These are phyloP conservation scores for Dascyllus trimaculatus DNA, from an alignment of 2,113 vertebrate genomes.

Conservation along the genomic window DNA sequence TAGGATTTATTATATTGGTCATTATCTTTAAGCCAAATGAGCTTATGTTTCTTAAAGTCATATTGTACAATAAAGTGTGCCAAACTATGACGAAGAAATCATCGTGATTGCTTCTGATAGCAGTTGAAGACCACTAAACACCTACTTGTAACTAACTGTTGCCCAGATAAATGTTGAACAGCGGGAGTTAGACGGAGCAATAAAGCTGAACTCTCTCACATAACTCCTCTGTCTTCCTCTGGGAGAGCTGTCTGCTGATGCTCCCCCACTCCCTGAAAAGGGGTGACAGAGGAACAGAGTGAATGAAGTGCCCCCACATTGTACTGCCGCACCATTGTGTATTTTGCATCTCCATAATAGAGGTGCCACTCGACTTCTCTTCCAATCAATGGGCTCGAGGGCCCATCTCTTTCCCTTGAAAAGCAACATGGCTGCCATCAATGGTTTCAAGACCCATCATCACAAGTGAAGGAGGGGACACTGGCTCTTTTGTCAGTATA, in stretches of 20 bases:
- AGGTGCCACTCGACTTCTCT: conserved; percentile 93
- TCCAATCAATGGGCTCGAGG: conserved; percentile 91
- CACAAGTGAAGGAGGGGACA: conserved; percentile 72
- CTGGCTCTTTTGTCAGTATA: not conserved
- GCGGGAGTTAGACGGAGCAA: conserved; percentile 9
- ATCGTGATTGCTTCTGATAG: no score
- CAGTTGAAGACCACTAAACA: no score
- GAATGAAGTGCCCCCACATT: conserved; percentile 96
- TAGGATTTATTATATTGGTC: conserved; percentile 39
- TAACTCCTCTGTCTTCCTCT: conserved; percentile 42
- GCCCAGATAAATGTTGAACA: not conserved
- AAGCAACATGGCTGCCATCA: conserved; percentile 88
- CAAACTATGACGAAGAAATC: no score
- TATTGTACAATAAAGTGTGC: no score
- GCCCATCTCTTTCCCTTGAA: conserved; percentile 84
- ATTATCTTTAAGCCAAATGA: not conserved
- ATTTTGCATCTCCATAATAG: conserved; percentile 91
- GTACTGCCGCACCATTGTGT: conserved; percentile 81
- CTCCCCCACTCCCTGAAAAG: conserved; percentile 49
- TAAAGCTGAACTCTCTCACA: conserved; percentile 61
- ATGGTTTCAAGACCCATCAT: conserved; percentile 91
- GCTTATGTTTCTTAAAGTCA: no score
- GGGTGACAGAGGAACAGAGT: conserved; percentile 75
- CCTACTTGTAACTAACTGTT: no score
- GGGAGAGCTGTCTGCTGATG: conserved; percentile 23